phyloP scores from a whole-genome alignment of 2,113 vertebrate species.

The Neomonachus schauinslandi region DNA sequence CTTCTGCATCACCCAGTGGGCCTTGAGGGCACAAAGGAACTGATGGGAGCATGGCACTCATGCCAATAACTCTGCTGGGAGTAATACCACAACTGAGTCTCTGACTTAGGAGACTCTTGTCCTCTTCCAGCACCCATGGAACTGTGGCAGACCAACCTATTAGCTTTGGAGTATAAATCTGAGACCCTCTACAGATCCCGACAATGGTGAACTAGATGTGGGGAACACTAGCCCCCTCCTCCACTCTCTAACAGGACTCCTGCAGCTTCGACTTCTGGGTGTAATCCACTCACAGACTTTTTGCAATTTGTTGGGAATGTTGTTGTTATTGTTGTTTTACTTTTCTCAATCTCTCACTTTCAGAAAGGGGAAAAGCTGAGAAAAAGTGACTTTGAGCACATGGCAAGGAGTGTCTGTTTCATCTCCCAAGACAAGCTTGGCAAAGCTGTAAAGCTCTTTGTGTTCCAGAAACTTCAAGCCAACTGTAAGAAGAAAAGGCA shows the following conservation, averaged over 20 bases:
- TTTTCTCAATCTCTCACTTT: background rate
- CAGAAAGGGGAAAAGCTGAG: background rate
- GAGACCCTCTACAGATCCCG: background rate
- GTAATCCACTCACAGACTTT: background rate
- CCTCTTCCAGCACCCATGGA: background rate
- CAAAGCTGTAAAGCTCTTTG: background rate
- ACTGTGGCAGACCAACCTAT: rapidly evolving
- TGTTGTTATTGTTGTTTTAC: background rate
- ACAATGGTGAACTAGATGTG: rapidly evolving
- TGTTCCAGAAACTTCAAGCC: background rate
- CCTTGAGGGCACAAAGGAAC: no score
- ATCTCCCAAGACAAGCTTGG: background rate
- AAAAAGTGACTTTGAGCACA: background rate
- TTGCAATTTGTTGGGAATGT: background rate
- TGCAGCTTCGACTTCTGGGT: background rate
- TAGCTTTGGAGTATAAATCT: rapidly evolving
- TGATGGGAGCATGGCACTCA: rapidly evolving
- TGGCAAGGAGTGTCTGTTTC: background rate
- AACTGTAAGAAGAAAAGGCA: background rate
- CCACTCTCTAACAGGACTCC: background rate
- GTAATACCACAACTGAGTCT: background rate
- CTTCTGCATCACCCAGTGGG: background rate
- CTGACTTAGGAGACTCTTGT: rapidly evolving
- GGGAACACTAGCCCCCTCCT: rapidly evolving
- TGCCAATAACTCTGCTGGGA: rapidly evolving